Conservation (phyloP, 2,797 vertebrate genomes). For the Delichon dasypus region DNA sequence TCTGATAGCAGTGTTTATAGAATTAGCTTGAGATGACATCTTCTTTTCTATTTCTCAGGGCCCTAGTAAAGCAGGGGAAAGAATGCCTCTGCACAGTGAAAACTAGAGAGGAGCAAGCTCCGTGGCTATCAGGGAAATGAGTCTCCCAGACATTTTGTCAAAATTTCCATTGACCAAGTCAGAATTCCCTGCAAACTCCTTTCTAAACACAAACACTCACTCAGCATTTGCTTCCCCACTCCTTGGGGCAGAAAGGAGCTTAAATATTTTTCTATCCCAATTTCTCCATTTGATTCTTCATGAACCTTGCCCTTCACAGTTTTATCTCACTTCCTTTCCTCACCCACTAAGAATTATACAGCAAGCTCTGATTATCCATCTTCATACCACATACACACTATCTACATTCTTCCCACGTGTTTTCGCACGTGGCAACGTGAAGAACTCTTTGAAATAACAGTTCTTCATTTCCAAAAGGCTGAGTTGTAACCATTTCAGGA, state of each 20-base stretch:
- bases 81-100: not conserved
- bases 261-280: not conserved
- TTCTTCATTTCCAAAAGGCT: not conserved
- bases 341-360: not conserved
- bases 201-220: not conserved
- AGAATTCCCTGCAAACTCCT: not conserved
- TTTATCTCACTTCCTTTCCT: not conserved
- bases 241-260: not conserved
- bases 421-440: not conserved
- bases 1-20: conserved; percentile 43
- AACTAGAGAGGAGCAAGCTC: not conserved
- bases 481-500: not conserved
- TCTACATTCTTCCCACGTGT: fast-evolving
- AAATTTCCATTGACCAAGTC: not conserved
- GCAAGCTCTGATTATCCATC: not conserved
- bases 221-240: not conserved
- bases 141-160: not conserved
- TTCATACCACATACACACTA: not conserved
- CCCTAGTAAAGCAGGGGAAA: not conserved
- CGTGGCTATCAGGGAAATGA: not conserved
- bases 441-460: not conserved
- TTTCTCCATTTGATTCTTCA: not conserved
- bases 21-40: conserved; percentile 41
- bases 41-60: conserved; percentile 20
- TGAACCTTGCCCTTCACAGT: not conserved